phyloP scores from a whole-genome alignment of 2,888 invertebrate species.

The Chrysolina oricalcia region DNA sequence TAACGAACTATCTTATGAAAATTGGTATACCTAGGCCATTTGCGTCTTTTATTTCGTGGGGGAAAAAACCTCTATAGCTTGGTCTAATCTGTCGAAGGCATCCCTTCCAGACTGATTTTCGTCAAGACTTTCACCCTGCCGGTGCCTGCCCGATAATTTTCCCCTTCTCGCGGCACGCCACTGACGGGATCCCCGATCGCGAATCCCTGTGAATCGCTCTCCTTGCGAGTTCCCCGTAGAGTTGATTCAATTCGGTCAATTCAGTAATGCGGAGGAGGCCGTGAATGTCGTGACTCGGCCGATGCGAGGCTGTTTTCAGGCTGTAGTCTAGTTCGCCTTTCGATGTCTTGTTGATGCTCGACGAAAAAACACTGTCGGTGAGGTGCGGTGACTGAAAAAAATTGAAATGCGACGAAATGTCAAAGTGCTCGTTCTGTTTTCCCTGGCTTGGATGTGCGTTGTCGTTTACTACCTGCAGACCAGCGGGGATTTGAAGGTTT shows the following conservation, averaged over 20 bases:
- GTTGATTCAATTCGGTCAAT: conserved; percentile 24
- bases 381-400: conserved; percentile 44
- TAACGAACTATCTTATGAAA: no score
- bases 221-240: conserved; percentile 26
- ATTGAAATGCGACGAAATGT: conserved; percentile 76
- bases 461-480: conserved; percentile 78
- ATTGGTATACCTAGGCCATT: no score
- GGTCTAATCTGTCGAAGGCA: no score
- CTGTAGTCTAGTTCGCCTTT: conserved; percentile 26
- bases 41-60: no score
- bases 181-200: conserved; percentile 48
- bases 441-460: conserved; percentile 78
- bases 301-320: conserved; percentile 33
- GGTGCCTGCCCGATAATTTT: no score
- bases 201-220: conserved; percentile 39
- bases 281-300: conserved; percentile 31
- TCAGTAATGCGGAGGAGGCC: conserved; percentile 43
- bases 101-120: no score
- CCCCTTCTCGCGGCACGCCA: conserved; percentile 21
- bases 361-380: conserved; percentile 42
- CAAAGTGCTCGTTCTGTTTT: conserved; percentile 76
- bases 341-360: conserved; percentile 42
- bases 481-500: conserved; percentile 75
- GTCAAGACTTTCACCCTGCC: no score
- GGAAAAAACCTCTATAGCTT: no score